Conservation (phyloP, 2,888 invertebrate genomes). For the Xanthorhoe designata region DNA sequence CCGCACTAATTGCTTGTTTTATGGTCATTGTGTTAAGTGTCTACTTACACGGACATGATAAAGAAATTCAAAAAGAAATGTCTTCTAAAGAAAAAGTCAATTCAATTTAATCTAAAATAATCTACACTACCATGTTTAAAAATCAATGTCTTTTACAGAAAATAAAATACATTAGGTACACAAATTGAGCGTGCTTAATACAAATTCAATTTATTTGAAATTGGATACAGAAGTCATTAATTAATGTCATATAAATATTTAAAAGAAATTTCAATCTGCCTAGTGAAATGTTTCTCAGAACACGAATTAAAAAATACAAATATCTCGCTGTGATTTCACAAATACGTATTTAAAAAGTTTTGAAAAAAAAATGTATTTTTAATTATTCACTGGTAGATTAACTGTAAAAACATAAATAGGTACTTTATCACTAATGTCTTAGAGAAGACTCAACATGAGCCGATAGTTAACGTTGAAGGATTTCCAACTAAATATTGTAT, state of each 20-base stretch:
- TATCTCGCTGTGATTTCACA: not conserved
- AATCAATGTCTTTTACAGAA: too few relatives aligned
- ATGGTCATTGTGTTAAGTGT: not conserved
- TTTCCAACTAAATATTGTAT: slow-evolving; percentile 58
- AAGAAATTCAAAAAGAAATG: not conserved
- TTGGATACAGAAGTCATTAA: too few relatives aligned
- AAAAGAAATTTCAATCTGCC: too few relatives aligned
- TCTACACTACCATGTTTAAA: too few relatives aligned
- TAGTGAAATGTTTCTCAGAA: too few relatives aligned
- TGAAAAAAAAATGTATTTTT: not conserved
- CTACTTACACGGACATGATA: not conserved
- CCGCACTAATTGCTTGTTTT: slow-evolving; percentile 7
- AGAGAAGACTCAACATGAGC: slow-evolving; percentile 77
- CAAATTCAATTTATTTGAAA: too few relatives aligned
- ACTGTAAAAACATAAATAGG: slow-evolving; percentile 5
- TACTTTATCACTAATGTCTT: slow-evolving; percentile 16
- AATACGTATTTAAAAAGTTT: not conserved
- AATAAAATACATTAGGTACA: too few relatives aligned
- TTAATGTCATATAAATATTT: too few relatives aligned
- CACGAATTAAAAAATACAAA: not conserved
- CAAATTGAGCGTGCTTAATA: too few relatives aligned
- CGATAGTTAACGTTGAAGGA: slow-evolving; percentile 64
- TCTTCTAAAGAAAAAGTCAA: too few relatives aligned
- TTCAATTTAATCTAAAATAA: too few relatives aligned
- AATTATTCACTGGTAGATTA: slow-evolving; percentile 1